Conservation (phyloP, 1,140 invertebrate species). For the Achatina immaculata region DNA sequence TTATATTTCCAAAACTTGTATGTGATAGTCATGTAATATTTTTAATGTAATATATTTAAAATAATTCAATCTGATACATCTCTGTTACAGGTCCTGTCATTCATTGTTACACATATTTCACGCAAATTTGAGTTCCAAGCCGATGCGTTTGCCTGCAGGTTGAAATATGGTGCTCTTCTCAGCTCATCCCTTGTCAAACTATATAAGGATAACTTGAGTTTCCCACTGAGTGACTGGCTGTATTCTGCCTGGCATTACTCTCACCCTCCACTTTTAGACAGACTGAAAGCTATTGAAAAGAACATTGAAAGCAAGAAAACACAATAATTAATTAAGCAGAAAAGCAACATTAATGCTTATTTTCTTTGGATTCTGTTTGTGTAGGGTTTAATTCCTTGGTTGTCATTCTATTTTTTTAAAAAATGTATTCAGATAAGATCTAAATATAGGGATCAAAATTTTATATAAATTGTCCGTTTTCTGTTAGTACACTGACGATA, state of each 20-base stretch:
- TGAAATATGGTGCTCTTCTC: slow-evolving; percentile 80
- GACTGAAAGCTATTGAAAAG: slow-evolving; percentile 84
- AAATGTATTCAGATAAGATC: too few relatives aligned
- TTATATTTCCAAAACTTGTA: too few relatives aligned
- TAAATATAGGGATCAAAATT: too few relatives aligned
- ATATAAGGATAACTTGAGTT: slow-evolving; percentile 94
- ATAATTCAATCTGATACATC: too few relatives aligned
- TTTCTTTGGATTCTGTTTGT: too few relatives aligned
- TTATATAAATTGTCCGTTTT: too few relatives aligned
- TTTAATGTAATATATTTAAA: too few relatives aligned
- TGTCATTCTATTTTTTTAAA: too few relatives aligned
- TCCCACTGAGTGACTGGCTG: slow-evolving; percentile 90
- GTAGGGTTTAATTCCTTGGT: too few relatives aligned
- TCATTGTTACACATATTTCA: slow-evolving; percentile 75
- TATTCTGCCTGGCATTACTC: slow-evolving; percentile 91
- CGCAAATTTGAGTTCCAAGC: slow-evolving; percentile 93
- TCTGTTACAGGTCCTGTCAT: slow-evolving; percentile 73
- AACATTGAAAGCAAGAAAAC: slow-evolving; percentile 37
- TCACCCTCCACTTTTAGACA: slow-evolving; percentile 95
- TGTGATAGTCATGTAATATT: too few relatives aligned
- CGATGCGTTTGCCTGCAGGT: slow-evolving; percentile 89
- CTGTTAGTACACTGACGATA: too few relatives aligned
- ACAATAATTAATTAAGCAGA: slow-evolving; percentile 20
- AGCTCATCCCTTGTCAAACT: slow-evolving; percentile 88
- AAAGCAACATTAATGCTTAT: too few relatives aligned